Evolutionary conservation across 2,797 vertebrate species (phyloP), one percentile per base, ranked within the genome.

Genomic region (Balearica regulorum): DNA sequence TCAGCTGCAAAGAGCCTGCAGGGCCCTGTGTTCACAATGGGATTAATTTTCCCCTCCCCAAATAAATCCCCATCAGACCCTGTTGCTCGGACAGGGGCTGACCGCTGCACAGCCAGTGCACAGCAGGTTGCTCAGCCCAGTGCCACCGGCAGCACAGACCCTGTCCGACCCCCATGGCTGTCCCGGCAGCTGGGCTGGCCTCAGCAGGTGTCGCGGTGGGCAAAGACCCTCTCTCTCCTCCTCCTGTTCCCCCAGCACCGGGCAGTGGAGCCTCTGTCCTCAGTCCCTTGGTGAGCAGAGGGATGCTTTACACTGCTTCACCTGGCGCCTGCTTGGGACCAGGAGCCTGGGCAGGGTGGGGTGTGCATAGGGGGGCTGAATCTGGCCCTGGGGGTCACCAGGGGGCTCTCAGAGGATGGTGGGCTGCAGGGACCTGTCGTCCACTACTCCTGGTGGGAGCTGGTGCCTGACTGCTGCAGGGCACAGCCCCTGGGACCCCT

Each of bases 381-480:
- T 39, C 35, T 6, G 4, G 11, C 13, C 39, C 46, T 8, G 9
- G 26, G 39, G 48, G 29, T 13, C 5, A 0, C 2, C 0, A 16
- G 33, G 61, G 28, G 48, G 48, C 20, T 85, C 43, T 24, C 25
- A 2, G 61, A 43, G 76, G 44, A 2, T 0, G 2, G 13, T 10
- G 60, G 25, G 55, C 61, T 79, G 37, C 39, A 10, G 49, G 44
- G 65, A 41, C 54, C 6, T 8, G 0, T 29, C 1, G 7, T 31
- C 1, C 54, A 17, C 53, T 41, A 41, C 35, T 78, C 28, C 55
- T n/a, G 57, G 10, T 5, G 17, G 64, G 4, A 66, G 5, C 17
- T 3, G 1, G 11, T 7, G 9, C 71, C 41, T 0, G 2, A 7
- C 62, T 33, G 33, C 0, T 0, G 35, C 17, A 51, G 58, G 39